phyloP scores from a whole-genome alignment of 2,888 invertebrate species.

The Micoletzkya japonica region DNA sequence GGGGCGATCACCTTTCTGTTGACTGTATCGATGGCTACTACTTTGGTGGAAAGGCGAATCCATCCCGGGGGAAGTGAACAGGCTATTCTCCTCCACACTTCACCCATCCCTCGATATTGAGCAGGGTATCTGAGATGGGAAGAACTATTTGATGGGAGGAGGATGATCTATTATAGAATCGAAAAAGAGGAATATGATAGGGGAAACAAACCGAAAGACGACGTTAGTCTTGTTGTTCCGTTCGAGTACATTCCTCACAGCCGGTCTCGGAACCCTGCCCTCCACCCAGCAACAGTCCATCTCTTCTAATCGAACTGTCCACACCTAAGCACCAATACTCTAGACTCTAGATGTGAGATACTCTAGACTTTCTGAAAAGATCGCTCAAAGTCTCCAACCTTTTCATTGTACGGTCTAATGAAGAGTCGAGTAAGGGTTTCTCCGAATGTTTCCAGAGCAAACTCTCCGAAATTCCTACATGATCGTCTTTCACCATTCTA shows the following conservation, averaged over 20 bases:
- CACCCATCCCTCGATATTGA: conserved; percentile 15
- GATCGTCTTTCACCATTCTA: not conserved
- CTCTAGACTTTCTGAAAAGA: not conserved
- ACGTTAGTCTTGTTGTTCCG: not conserved
- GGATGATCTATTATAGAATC: not conserved
- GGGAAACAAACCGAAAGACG: conserved; percentile 2
- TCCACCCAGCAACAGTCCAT: conserved; percentile 19
- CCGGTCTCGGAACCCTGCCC: conserved; percentile 21
- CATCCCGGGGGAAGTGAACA: conserved; percentile 1
- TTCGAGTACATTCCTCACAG: not conserved
- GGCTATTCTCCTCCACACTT: conserved; percentile 15
- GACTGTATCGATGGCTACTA: not conserved
- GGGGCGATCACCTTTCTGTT: not conserved
- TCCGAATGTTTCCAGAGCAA: conserved; percentile 48
- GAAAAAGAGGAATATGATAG: not conserved
- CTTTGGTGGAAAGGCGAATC: conserved; percentile 14
- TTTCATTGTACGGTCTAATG: conserved; percentile 57
- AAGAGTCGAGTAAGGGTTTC: conserved; percentile 49
- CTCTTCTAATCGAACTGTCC: conserved; percentile 19
- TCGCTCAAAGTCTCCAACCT: conserved; percentile 33
- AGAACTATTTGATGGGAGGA: not conserved
- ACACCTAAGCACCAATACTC: too few relatives aligned
- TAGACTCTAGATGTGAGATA: too few relatives aligned
- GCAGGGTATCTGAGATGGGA: conserved; percentile 12
- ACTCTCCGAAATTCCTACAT: conserved; percentile 51